Percentiles rank a stretch among this genome's conserved stretches.
phyloP scores from a whole-genome alignment of 2,888 invertebrate genomes.

The Caenorhabditis doughertyi region DNA sequence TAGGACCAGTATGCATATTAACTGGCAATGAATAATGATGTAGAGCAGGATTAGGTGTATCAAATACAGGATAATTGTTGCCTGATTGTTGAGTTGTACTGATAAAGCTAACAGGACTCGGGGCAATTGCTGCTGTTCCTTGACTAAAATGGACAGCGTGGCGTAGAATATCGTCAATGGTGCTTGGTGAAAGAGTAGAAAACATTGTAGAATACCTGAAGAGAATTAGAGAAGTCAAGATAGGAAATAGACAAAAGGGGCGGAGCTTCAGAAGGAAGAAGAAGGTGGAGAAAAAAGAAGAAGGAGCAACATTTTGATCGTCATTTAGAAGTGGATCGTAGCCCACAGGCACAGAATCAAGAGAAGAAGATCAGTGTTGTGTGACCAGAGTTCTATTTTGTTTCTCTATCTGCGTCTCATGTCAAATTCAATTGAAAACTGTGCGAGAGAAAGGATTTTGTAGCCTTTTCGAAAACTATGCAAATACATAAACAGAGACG shows the following conservation, averaged over 20 bases:
- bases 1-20: conserved; percentile 1
- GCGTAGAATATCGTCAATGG: conserved; percentile 66
- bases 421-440: not conserved
- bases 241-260: not conserved
- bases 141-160: conserved; percentile 56
- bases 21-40: conserved; percentile 26
- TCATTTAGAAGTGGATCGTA: not conserved
- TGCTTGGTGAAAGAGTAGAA: conserved; percentile 58
- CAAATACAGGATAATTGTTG: conserved; percentile 13
- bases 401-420: conserved; percentile 24
- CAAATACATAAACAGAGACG: conserved; percentile 33
- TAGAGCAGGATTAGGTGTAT: not conserved
- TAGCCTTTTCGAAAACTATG: conserved; percentile 47
- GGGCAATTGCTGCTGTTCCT: conserved; percentile 38
- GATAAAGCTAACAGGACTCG: conserved; percentile 37
- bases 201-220: conserved; percentile 43
- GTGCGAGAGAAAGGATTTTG: conserved; percentile 9
- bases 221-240: conserved; percentile 47
- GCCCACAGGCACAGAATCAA: not conserved
- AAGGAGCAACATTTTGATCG: conserved; percentile 33
- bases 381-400: conserved; percentile 46
- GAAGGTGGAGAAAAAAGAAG: not conserved
- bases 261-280: conserved; percentile 2
- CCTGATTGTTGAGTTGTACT: conserved; percentile 1
- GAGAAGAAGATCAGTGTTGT: conserved; percentile 19